Conservation (phyloP, 2,797 vertebrate species). For the Cetoscarus ocellatus region DNA sequence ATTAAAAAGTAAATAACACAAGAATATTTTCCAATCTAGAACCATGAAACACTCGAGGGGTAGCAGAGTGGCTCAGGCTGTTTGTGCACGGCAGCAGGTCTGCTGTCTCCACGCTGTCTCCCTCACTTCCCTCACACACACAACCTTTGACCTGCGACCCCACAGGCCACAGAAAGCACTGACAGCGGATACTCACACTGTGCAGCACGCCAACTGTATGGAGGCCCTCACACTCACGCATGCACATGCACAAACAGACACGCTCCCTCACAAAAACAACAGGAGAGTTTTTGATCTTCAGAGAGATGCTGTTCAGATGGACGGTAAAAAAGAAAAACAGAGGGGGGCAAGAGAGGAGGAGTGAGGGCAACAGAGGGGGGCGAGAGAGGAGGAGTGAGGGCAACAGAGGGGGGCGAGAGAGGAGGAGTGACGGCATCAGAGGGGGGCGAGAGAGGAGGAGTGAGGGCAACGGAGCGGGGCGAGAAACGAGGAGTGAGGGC, state of each 20-base stretch:
- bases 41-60: conserved; percentile 31
- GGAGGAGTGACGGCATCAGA: background rate
- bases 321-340: too few species aligned
- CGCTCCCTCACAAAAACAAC: conserved; percentile 17
- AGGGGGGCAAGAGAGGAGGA: background rate
- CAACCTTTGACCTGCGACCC: conserved; percentile 64
- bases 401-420: background rate
- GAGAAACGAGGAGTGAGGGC: too few species aligned
- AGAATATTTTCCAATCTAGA: background rate
- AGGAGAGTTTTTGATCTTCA: conserved; percentile 7
- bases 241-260: conserved; percentile 11
- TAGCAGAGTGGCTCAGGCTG: conserved; percentile 49
- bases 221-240: conserved; percentile 8
- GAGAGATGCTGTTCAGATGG: conserved; percentile 8
- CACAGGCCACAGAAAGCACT: conserved; percentile 58
- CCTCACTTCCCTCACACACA: conserved; percentile 70
- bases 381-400: conserved; percentile 1
- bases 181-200: conserved; percentile 71
- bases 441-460: background rate
- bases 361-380: background rate
- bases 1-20: background rate
- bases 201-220: conserved; percentile 56
- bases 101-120: conserved; percentile 72
- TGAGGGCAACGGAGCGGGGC: conserved; percentile 11
- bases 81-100: conserved; percentile 70